phyloP scores from a whole-genome alignment of 2,888 invertebrate species.

The Spicauda simplicius region DNA sequence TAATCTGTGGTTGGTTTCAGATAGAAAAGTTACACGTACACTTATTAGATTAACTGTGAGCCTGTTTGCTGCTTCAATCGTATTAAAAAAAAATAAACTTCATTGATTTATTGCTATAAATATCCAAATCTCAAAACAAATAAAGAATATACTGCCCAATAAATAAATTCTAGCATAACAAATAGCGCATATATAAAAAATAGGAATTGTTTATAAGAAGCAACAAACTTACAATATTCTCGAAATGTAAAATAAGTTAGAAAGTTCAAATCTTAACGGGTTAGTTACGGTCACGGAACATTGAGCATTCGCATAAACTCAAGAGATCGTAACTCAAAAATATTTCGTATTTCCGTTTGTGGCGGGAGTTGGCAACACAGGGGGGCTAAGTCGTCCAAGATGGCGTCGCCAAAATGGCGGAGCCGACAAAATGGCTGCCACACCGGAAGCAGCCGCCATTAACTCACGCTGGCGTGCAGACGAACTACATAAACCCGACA shows the following conservation, averaged over 20 bases:
- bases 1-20: no score
- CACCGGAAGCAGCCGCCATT: constrained; percentile 60
- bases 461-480: constrained; percentile 54
- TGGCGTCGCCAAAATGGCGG: constrained; percentile 48
- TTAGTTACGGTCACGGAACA: constrained; percentile 22
- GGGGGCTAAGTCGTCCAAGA: constrained; percentile 34
- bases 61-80: no score
- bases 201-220: background rate
- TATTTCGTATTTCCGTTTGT: constrained; percentile 33
- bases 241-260: constrained; percentile 2
- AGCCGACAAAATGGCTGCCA: constrained; percentile 55
- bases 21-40: no score
- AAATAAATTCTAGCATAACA: no score
- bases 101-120: no score
- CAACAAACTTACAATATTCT: background rate
- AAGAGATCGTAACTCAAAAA: constrained; percentile 36
- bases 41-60: no score
- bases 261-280: constrained; percentile 19
- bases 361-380: constrained; percentile 38
- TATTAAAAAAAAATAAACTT: no score
- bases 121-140: no score
- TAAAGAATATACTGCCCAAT: no score
- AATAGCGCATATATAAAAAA: background rate
- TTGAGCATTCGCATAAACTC: constrained; percentile 31
- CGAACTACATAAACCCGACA: constrained; percentile 51